Conservation (phyloP, 2,888 invertebrate species). For the Falcaria lacertinaria region DNA sequence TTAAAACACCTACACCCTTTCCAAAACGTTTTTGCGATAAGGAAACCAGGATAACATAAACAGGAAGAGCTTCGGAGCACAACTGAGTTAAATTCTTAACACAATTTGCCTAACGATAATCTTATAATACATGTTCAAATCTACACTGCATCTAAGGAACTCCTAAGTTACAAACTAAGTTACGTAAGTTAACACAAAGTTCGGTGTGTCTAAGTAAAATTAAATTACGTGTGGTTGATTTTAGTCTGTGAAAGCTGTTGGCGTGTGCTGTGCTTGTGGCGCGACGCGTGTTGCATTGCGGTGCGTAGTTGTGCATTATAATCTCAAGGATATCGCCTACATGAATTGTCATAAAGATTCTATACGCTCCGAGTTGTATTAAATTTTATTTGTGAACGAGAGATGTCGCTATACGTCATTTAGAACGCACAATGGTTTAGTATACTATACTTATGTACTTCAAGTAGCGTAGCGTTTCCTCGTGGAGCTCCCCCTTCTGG, state of each 20-base stretch:
- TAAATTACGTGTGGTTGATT: neutral
- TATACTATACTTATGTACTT: too few relatives aligned
- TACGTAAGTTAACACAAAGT: neutral
- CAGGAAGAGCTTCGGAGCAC: neutral
- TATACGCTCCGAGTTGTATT: too few relatives aligned
- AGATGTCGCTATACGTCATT: too few relatives aligned
- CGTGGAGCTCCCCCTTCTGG: too few relatives aligned
- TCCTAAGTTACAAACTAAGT: slow-evolving; percentile 1
- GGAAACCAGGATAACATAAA: neutral
- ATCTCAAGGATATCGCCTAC: too few relatives aligned
- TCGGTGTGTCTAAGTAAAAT: slow-evolving; percentile 3
- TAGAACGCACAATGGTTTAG: too few relatives aligned
- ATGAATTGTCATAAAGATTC: too few relatives aligned
- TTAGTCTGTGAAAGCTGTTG: neutral
- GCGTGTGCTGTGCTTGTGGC: neutral
- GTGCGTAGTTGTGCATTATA: neutral
- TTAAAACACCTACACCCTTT: slow-evolving; percentile 11
- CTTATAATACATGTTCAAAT: neutral
- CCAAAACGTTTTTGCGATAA: slow-evolving; percentile 4
- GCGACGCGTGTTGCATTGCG: neutral
- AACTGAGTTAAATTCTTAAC: neutral
- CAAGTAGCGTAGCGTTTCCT: too few relatives aligned
- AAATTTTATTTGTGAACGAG: too few relatives aligned
- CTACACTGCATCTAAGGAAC: neutral
- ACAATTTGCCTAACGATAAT: neutral